A percentile compares a stretch with the other conserved stretches of the same genome.
phyloP scores from a whole-genome alignment of 2,113 vertebrate species.

The Oxyura jamaicensis region DNA sequence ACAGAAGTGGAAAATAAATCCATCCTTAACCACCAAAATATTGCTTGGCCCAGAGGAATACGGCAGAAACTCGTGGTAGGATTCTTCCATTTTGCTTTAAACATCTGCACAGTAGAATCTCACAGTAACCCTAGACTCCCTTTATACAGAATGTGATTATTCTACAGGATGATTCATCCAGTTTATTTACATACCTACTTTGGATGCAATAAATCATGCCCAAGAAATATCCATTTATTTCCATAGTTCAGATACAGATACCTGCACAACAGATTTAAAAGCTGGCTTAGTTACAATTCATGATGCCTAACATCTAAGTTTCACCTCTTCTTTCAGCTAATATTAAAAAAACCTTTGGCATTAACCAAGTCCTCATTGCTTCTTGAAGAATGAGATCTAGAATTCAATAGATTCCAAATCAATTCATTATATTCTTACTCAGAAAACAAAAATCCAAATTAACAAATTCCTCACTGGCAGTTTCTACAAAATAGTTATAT shows the following conservation, averaged over 20 bases:
- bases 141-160: neutral
- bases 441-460: neutral
- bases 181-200: neutral
- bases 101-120: neutral
- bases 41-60: neutral
- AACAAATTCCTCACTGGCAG: neutral
- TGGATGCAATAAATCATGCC: neutral
- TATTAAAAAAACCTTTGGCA: neutral
- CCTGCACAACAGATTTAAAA: neutral
- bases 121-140: neutral
- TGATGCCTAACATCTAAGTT: neutral
- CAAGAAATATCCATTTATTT: neutral
- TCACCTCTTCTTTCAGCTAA: neutral
- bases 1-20: neutral
- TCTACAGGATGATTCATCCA: neutral
- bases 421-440: neutral
- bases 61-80: neutral
- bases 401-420: neutral
- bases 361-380: neutral
- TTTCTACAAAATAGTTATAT: neutral
- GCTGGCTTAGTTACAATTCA: neutral
- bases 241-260: neutral
- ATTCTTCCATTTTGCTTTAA: neutral
- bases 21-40: neutral
- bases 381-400: neutral